Conservation (phyloP, 2,113 vertebrate genomes). For the Alosa alosa region DNA sequence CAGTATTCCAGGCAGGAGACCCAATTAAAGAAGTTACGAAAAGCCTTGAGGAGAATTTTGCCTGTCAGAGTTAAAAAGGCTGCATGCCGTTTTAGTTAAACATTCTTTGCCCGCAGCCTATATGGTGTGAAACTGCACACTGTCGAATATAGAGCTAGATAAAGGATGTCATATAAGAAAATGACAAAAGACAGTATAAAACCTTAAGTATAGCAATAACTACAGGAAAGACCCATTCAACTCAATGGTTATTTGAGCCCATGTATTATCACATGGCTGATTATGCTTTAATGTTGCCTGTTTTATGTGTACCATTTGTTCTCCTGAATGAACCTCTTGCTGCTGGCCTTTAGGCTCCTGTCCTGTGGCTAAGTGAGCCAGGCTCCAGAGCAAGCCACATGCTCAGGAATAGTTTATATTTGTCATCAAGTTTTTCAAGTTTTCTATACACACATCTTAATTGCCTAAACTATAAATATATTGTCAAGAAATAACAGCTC, state of each 20-base stretch:
- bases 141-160: background rate
- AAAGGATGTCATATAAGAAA: background rate
- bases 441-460: background rate
- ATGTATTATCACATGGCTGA: background rate
- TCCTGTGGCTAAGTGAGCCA: background rate
- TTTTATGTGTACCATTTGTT: background rate
- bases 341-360: background rate
- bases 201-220: background rate
- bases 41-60: conserved; percentile 32
- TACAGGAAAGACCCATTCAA: background rate
- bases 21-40: conserved; percentile 52
- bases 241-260: background rate
- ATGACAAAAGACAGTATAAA: background rate
- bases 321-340: background rate
- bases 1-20: conserved; percentile 56
- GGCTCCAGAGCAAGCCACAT: background rate
- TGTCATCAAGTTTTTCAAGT: background rate
- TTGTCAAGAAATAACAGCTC: background rate
- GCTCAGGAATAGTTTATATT: background rate
- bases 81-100: background rate
- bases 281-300: background rate
- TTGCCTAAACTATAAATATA: background rate
- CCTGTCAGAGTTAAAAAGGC: conserved; percentile 21
- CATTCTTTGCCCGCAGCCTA: conserved; percentile 9
- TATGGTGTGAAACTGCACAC: background rate